Percentiles rank a stretch among this genome's conserved stretches.
These are phyloP conservation scores for Eretmochelys imbricata DNA, from an alignment of 2,113 vertebrate species.

Conservation along the genomic window DNA sequence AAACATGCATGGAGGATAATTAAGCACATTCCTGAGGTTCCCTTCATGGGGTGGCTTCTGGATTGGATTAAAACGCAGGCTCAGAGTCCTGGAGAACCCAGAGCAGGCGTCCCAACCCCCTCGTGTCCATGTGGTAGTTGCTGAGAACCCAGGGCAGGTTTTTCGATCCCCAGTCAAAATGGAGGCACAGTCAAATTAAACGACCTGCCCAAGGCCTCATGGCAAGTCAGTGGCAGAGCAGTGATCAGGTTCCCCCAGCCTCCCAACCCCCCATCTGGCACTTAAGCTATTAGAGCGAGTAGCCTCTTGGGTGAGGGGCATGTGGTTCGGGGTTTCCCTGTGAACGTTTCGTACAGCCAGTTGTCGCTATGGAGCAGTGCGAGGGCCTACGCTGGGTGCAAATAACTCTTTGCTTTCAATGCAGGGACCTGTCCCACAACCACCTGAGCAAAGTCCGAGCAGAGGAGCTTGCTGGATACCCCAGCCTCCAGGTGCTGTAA, in stretches of 20 bases:
- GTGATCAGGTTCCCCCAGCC: not conserved
- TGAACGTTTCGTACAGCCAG: not conserved
- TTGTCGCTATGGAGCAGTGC: not conserved
- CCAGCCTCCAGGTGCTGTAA: not conserved
- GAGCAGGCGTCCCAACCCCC: not conserved
- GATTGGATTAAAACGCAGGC: not conserved
- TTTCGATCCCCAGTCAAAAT: not conserved
- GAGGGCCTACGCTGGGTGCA: not conserved
- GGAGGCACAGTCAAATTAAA: not conserved
- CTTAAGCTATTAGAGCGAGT: not conserved
- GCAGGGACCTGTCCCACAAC: conserved; percentile 12
- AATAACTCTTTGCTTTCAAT: not conserved
- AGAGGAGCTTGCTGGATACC: not conserved
- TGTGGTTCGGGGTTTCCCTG: not conserved
- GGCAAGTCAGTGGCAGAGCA: not conserved
- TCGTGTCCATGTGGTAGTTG: not conserved
- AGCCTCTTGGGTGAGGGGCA: not conserved
- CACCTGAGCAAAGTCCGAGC: not conserved
- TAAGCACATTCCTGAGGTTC: not conserved
- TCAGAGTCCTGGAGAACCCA: not conserved
- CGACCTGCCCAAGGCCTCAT: not conserved
- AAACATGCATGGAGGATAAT: not conserved
- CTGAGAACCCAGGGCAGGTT: not conserved
- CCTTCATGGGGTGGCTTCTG: not conserved
- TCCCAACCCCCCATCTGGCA: not conserved